Base-by-base conservation (phyloP, 2,888 invertebrate genomes). In the Drosophila tripunctata region DNA sequence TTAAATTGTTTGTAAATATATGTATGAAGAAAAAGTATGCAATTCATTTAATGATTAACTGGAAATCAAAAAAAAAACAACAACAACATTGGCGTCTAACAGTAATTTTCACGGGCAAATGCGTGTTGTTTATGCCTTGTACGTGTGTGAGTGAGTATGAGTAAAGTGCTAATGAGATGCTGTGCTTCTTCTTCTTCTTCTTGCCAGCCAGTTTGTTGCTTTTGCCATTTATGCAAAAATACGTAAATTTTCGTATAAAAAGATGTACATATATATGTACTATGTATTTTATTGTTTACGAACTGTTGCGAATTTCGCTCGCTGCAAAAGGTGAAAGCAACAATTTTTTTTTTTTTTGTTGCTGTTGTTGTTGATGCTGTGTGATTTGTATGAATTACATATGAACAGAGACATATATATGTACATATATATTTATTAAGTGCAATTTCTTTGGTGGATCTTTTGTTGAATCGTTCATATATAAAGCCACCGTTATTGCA, bases 211-310 rank as follows among this genome's bases (percentile, higher is more conserved):
- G 79, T 79, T 83, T 77, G 83, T 87, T 80, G 81, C 75, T 83
- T 68, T 83, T 84, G 71, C 83, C 83, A 82, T 85, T 87, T 83
- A 87, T 87, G 88, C 86, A 77, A 75, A 87, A 51, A 69, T 64
- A 70, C 64, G 58, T 84, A 74, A 73, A 72, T 81, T 74, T 62
- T 51, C 48, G n/a, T n/a, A 87, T 87, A 87, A 83, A 83, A 83
- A 87, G 86, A 75, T 70, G 74, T 66, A 62, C 76, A 67, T 47
- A 10, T 10, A 27, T 10, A 27, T 10, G 10, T 27, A 27, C 10
- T 10, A 67, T 65, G 69, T 33, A 60, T 52, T 71, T 77, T 73
- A 77, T 80, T 77, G 73, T 76, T 65, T 68, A n/a, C 76, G 35
- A 78, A 68, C 67, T 64, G 68, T 58, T 75, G 69, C 65, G 57